Percentiles rank a stretch among this genome's conserved stretches.
Evolutionary conservation across 53 echinoderm and acorn worm genomes (phyloP).

Genomic region (Zoroaster sp.): DNA sequence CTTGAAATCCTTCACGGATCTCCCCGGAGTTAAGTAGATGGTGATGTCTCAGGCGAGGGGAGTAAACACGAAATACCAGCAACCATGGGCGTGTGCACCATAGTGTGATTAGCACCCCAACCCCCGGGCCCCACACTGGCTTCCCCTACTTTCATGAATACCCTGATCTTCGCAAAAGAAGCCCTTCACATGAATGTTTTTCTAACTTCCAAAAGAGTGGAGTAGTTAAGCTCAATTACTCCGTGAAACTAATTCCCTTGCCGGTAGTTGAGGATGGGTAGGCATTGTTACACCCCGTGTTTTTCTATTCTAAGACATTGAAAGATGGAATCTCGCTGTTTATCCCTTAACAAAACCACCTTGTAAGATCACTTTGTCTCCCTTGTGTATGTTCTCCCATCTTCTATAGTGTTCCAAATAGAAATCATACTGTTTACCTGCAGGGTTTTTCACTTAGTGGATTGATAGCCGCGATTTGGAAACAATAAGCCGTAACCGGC

Average conservation of each 20-base stretch:
- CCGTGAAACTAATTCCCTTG: not conserved
- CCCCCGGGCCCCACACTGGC: not conserved
- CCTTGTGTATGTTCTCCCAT: not conserved
- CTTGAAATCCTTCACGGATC: not conserved
- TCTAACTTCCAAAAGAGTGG: slow-evolving; percentile 21
- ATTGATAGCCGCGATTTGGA: slow-evolving; percentile 51
- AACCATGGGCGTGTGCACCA: not conserved
- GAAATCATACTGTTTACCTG: slow-evolving; percentile 32
- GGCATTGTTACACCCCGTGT: not conserved
- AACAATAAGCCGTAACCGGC: slow-evolving; percentile 23
- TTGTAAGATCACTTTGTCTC: not conserved
- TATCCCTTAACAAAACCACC: slow-evolving; percentile 37
- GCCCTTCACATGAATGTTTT: slow-evolving; percentile 14
- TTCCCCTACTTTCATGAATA: not conserved
- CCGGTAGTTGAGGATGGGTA: not conserved
- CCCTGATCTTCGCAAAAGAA: not conserved
- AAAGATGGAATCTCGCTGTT: slow-evolving; percentile 7
- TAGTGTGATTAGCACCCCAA: not conserved
- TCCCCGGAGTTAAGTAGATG: not conserved
- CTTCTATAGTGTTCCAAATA: slow-evolving; percentile 20
- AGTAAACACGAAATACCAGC: no score
- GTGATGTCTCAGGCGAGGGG: not conserved
- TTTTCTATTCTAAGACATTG: not conserved
- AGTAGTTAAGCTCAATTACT: slow-evolving; percentile 32
- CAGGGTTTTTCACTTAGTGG: slow-evolving; percentile 29